These are phyloP conservation scores for Chaetodon auriga DNA, from an alignment of 2,113 vertebrate species.

Conservation along the genomic window DNA sequence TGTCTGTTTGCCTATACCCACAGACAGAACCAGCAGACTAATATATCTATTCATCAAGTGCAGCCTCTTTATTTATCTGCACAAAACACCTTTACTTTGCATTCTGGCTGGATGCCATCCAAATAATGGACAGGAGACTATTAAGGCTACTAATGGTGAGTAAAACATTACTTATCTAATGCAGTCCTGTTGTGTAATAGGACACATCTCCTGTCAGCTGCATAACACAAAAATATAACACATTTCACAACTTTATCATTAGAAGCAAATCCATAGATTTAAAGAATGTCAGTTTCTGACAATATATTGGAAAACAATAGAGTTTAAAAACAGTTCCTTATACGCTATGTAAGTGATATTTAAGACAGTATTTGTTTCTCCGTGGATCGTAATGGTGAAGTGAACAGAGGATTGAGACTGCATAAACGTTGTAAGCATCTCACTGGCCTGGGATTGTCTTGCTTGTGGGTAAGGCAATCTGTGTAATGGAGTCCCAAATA, in stretches of 20 bases:
- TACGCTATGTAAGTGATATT: neutral
- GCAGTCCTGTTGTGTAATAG: neutral
- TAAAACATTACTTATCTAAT: neutral
- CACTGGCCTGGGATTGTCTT: neutral
- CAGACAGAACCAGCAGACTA: neutral
- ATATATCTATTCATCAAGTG: neutral
- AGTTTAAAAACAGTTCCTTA: neutral
- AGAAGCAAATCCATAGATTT: too few species aligned
- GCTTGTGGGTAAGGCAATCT: neutral
- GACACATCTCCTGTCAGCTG: neutral
- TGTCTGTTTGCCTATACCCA: neutral
- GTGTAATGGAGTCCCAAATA: neutral
- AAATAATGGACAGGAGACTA: neutral
- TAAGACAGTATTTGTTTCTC: neutral
- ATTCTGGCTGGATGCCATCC: neutral
- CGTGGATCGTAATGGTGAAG: neutral
- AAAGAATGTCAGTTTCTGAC: neutral
- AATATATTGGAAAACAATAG: neutral
- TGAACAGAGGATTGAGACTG: neutral
- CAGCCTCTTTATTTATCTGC: neutral
- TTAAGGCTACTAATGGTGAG: neutral
- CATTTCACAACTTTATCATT: neutral
- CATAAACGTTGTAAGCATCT: neutral
- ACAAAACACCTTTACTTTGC: conserved; percentile 9
- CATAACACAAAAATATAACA: neutral